Base-by-base conservation (phyloP, 2,888 invertebrate species). In the Gastrophysa polygoni region DNA sequence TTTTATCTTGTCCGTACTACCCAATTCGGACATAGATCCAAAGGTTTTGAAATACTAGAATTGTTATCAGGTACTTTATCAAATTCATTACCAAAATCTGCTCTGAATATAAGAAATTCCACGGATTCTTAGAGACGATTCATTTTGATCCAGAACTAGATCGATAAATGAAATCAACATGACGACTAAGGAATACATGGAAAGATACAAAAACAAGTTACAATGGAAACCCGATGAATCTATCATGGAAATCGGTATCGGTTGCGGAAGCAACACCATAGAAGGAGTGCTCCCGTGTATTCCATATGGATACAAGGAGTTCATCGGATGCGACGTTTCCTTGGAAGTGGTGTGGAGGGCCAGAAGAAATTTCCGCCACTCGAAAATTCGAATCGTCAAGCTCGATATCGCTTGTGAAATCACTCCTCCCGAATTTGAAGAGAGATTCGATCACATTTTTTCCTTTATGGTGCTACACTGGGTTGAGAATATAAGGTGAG, bases 241-340 rank as follows among this genome's bases (percentile, higher is more conserved):
- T 11, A 78, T 89, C 34, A 72, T 90, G 59, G 92, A 93, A 73
- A 84, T 92, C 47, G 92, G 92, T 0, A 90, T 89, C 63, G 92
- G 91, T 0, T 88, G 90, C 43, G 91, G 91, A 0, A 86, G 88
- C 72, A 88, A 91, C 6, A 87, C 89, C 0, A 83, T 24, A 29
- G 24, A 47, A 21, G 11, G 28, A 1, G 43, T 65, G 11, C 29
- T 62, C 7, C 62, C 62, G 1, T 18, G 43, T n/a, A 28, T 65
- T 11, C 65, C 62, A 1, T 14, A 52, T 8, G 10, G 62, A 17
- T 54, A 49, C 34, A 57, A 65, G 17, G 57, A 57, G 20, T 62
- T 34, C 21, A 47, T 65, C 16, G 65, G 65, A 2, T 54, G 43
- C 29, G 65, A 65, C 32, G 10, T 59, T 8, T 50, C 61, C 7